These are phyloP conservation scores for Aegotheles bennettii DNA, from an alignment of 2,113 vertebrate species.

Conservation along the genomic window DNA sequence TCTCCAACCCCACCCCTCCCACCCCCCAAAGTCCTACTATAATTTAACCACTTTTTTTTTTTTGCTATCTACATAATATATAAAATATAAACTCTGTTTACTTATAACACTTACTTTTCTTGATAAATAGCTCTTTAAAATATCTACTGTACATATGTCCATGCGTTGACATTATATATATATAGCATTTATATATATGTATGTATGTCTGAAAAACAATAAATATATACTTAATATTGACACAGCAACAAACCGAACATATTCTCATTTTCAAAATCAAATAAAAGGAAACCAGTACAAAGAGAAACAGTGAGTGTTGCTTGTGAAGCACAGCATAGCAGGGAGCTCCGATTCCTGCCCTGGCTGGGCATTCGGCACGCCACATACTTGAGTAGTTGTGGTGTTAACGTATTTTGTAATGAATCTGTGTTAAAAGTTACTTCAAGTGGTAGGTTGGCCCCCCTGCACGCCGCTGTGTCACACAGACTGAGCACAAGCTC, in stretches of 20 bases:
- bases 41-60: conserved; percentile 72
- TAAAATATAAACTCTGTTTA: conserved; percentile 87
- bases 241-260: conserved; percentile 72
- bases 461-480: neutral
- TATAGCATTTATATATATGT: conserved; percentile 71
- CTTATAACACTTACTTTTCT: conserved; percentile 82
- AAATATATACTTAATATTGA: conserved; percentile 77
- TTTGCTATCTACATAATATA: conserved; percentile 80
- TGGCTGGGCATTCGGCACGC: neutral
- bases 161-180: conserved; percentile 80
- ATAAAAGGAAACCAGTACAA: conserved; percentile 22
- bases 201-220: conserved; percentile 80
- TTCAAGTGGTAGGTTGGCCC: neutral
- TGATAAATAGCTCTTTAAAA: conserved; percentile 85
- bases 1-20: conserved; percentile 50
- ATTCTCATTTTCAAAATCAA: conserved; percentile 51
- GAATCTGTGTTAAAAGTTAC: neutral
- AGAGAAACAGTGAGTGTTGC: conserved; percentile 32
- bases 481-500: neutral
- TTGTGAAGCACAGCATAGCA: conserved; percentile 10
- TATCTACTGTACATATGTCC: conserved; percentile 82
- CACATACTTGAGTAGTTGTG: neutral
- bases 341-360: conserved; percentile 22
- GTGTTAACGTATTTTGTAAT: neutral
- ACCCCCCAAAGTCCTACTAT: conserved; percentile 51